Percentiles rank a stretch among this genome's conserved stretches.
Conservation (phyloP, 2,797 vertebrate species). For the Takifugu rubripes region DNA sequence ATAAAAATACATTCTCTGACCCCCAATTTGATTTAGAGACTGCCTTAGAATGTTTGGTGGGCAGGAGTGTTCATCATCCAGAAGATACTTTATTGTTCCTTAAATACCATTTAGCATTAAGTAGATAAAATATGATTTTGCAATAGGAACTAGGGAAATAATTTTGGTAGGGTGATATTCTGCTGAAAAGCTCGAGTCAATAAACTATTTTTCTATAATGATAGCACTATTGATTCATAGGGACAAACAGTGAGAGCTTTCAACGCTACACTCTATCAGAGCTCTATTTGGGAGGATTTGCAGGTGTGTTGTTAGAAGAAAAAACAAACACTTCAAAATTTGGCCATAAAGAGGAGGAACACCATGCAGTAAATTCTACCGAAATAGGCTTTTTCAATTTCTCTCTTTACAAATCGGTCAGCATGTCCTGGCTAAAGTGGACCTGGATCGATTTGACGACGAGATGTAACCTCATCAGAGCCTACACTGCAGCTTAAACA, state of each 20-base stretch:
- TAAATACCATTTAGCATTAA: too few species aligned
- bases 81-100: too few species aligned
- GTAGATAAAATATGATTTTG: too few species aligned
- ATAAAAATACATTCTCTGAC: too few species aligned
- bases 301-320: conserved; percentile 19
- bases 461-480: conserved; percentile 20
- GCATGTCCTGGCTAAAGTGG: not conserved
- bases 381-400: conserved; percentile 2
- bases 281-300: conserved; percentile 44
- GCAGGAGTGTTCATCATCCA: too few species aligned
- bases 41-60: too few species aligned
- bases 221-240: conserved; percentile 43
- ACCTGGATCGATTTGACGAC: conserved; percentile 1
- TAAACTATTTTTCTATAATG: conserved; percentile 39
- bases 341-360: conserved; percentile 7
- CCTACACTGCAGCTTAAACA: conserved; percentile 3
- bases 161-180: not conserved
- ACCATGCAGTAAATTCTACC: not conserved
- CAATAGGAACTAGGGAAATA: too few species aligned
- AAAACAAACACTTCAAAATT: conserved; percentile 17
- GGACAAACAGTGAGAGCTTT: conserved; percentile 41
- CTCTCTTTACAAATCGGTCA: not conserved
- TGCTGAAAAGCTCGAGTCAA: not conserved
- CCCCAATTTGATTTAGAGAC: too few species aligned
- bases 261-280: conserved; percentile 44